Base-by-base conservation (phyloP, 2,113 vertebrate genomes). In the Piprites chloris region DNA sequence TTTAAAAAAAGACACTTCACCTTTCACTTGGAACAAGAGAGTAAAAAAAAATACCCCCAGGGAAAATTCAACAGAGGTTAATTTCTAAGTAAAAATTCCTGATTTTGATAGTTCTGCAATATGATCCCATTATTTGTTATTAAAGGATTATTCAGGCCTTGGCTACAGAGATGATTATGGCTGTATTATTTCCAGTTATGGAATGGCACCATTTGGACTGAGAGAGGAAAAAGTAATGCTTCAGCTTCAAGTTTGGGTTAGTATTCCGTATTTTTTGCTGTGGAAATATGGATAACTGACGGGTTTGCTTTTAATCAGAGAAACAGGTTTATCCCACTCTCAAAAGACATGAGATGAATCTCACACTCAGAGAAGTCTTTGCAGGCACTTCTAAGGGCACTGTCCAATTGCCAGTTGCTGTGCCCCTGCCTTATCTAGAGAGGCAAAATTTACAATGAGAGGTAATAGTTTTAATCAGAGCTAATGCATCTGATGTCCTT, bases 1-100 rank as follows among this genome's bases (percentile, higher is more conserved):
- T 83, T 90, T 83, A 49, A 79, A 90, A 93, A 92, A 82, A 88
- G 37, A 27, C 50, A 87, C 83, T 90, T 65, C 62, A 82, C 59
- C 63, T 95, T 80, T 73, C 59, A 46, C 80, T 88, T 73, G 27
- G 21, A 80, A 59, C 30, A 86, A 63, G 68, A 83, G 46, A 74
- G 11, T 67, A 37, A 88, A n/a, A 72, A 72, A 87, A 90, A 17
- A 41, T 39, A 61, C 30, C 44, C 39, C 14, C 24, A 30, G 53
- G 53, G 83, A 88, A 73, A 85, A 39, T 33, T 69, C 46, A 56
- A n/a, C 2, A 59, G 32, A 33, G 4, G 3, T 69, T 79, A 20
- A 17, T 39, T 77, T 90, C 55, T 66, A 91, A 92, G 35, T 21
- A 76, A 28, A 2, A 8, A 11, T 71, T 73, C 46, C 7, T 7